Percentiles rank a stretch among this genome's conserved stretches.
These are phyloP conservation scores for Salmo trutta DNA, from an alignment of 2,797 vertebrate genomes.

Conservation along the genomic window DNA sequence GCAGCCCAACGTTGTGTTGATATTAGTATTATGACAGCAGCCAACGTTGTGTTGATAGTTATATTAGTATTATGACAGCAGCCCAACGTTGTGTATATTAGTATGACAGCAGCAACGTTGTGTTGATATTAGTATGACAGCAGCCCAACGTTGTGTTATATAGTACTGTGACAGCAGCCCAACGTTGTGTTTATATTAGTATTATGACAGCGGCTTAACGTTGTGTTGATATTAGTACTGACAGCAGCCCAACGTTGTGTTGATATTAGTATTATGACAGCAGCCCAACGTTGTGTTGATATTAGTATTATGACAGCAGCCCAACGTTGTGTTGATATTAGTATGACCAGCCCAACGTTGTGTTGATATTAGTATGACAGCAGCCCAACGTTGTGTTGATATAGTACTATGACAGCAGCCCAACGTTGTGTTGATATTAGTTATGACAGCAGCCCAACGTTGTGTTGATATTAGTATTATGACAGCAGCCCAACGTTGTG, in stretches of 20 bases:
- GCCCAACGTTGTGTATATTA: not conserved
- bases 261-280: constrained; percentile 66
- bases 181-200: not conserved
- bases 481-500: constrained; percentile 38
- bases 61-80: constrained; percentile 64
- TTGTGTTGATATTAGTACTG: not conserved
- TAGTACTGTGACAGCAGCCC: not conserved
- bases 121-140: too few species aligned
- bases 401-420: not conserved
- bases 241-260: too few species aligned
- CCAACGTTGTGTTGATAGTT: too few species aligned
- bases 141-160: too few species aligned
- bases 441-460: not conserved
- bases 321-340: too few species aligned
- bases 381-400: not conserved
- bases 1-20: not conserved
- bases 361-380: not conserved
- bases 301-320: too few species aligned
- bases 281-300: not conserved
- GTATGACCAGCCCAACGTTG: too few species aligned
- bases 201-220: not conserved
- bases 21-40: not conserved
- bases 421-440: not conserved
- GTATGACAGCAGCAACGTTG: too few species aligned
- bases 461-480: constrained; percentile 67